phyloP scores from a whole-genome alignment of 2,797 vertebrate genomes.

The Notamacropus eugenii region DNA sequence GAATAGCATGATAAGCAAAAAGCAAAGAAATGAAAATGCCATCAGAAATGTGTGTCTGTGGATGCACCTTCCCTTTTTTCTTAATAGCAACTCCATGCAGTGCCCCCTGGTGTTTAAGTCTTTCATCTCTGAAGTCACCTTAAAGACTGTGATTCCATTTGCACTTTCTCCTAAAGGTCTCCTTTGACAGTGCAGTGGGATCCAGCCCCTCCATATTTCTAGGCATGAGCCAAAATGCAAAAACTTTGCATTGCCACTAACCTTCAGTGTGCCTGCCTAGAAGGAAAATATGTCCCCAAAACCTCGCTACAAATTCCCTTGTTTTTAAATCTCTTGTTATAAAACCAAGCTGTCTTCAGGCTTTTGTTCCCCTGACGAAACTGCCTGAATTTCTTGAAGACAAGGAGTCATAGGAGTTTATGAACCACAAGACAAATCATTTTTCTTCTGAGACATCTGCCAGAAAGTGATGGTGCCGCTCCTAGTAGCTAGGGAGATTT shows the following conservation, averaged over 20 bases:
- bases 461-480: background rate
- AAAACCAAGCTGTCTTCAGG: background rate
- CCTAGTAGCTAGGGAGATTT: background rate
- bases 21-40: background rate
- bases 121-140: background rate
- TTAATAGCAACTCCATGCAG: background rate
- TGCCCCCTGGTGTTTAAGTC: background rate
- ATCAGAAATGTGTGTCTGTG: background rate
- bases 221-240: background rate
- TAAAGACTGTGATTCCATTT: background rate
- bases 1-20: background rate
- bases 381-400: constrained; percentile 9
- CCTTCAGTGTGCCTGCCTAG: background rate
- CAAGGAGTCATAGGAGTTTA: background rate
- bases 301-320: background rate
- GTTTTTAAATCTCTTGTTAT: background rate
- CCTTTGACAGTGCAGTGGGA: background rate
- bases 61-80: background rate
- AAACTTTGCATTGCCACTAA: background rate
- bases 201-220: background rate
- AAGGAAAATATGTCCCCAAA: constrained; percentile 4
- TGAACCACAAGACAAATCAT: background rate
- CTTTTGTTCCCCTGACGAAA: constrained; percentile 7
- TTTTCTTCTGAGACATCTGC: background rate
- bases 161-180: background rate